Conservation (phyloP, 1,140 invertebrate genomes). For the Bombus ignitus region DNA sequence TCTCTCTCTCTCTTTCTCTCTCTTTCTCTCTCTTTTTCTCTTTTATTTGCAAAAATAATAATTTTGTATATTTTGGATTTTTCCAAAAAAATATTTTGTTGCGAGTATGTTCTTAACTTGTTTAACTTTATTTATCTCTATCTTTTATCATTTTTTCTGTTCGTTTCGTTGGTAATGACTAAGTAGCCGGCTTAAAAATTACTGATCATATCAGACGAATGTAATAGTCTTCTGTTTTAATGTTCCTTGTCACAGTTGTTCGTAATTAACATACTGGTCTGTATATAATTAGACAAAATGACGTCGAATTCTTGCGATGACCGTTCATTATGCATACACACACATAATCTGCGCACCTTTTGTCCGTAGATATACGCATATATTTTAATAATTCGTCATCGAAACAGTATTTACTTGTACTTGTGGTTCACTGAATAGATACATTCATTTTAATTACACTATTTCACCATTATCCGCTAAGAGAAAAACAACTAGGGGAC, state of each 20-base stretch:
- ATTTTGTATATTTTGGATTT: constrained; percentile 12
- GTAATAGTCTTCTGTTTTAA: constrained; percentile 25
- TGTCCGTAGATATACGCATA: constrained; percentile 29
- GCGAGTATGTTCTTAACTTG: not conserved
- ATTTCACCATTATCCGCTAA: constrained; percentile 32
- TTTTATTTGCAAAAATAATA: constrained; percentile 42
- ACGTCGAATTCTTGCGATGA: constrained; percentile 11
- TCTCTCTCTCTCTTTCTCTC: too few species aligned
- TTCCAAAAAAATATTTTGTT: constrained; percentile 28
- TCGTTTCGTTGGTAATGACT: not conserved
- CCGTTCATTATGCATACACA: constrained; percentile 37
- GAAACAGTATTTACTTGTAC: constrained; percentile 62
- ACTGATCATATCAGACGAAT: not conserved
- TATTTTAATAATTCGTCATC: constrained; percentile 63
- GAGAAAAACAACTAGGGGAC: constrained; percentile 65
- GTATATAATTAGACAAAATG: constrained; percentile 25
- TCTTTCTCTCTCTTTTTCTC: not conserved
- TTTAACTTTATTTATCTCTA: not conserved
- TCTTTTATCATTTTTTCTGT: not conserved
- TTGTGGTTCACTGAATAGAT: constrained; percentile 64
- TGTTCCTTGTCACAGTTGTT: constrained; percentile 11
- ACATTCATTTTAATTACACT: constrained; percentile 54
- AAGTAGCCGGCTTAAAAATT: not conserved
- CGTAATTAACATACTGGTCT: constrained; percentile 25
- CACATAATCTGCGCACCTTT: not conserved